Conservation (phyloP, 1,140 invertebrate genomes). For the Triops longicaudatus region DNA sequence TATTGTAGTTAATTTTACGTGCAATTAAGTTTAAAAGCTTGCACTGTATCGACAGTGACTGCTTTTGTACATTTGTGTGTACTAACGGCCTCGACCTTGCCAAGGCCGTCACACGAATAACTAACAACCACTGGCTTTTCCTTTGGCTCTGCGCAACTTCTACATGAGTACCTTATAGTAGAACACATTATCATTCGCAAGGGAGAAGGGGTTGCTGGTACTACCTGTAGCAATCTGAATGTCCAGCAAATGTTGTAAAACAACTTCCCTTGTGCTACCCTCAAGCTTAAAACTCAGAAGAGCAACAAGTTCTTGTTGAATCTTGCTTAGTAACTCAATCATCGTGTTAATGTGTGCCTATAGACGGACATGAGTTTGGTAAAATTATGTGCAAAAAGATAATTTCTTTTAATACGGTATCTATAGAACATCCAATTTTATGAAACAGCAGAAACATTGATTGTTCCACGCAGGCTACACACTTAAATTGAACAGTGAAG, state of each 20-base stretch:
- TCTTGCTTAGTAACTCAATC: background rate
- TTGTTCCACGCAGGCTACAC: background rate
- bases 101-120: background rate
- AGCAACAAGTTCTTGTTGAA: conserved; percentile 2
- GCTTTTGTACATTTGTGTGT: background rate
- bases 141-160: background rate
- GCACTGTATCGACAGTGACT: background rate
- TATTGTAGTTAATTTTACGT: background rate
- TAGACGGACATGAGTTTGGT: background rate
- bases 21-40: too few species aligned
- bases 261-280: background rate
- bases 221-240: background rate
- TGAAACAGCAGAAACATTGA: background rate
- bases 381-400: background rate
- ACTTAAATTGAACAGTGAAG: background rate
- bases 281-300: background rate
- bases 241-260: background rate
- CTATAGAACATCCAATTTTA: background rate
- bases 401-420: background rate
- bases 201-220: background rate
- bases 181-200: background rate
- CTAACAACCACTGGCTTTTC: background rate
- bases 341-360: background rate
- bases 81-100: background rate
- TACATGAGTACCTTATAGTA: too few species aligned